Base-by-base conservation (phyloP, 2,797 vertebrate species). In the Silurus lanzhouensis region DNA sequence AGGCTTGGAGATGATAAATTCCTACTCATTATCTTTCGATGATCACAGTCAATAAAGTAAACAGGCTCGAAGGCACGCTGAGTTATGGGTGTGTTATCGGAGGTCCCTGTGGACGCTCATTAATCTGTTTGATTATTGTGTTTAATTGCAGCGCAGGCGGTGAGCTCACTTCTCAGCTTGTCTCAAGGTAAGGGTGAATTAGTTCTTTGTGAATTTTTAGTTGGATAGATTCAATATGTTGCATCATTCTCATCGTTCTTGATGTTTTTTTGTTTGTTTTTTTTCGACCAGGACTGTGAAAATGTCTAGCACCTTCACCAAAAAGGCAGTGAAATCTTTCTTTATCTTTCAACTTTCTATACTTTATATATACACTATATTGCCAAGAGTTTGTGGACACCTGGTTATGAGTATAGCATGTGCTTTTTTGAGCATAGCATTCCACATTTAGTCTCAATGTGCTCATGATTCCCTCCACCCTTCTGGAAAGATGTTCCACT, bases 71-170 rank as follows among this genome's bases (percentile, higher is more conserved):
- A 82, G 72, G 52, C 64, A 7, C 55, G 55, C 31, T 83, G 85
- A 86, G 55, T 77, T 86, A 83, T 84, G 82, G 74, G 76, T 83
- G 66, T 83, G 77, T 84, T 81, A 80, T 86, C 31, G 1, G 48
- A 84, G 90, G 90, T 89, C 91, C 89, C 91, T 0, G 70, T 92
- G 90, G 90, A 90, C 79, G 91, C 83, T 81, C 92, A 92, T 93
- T 94, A 89, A 90, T 93, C 90, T 92, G 64, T 93, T 94, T 93
- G 94, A 95, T 94, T 93, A 92, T 91, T 88, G 92, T 92, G 88
- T 93, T 92, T 91, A 93, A 92, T 92, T 92, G 90, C 87, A 90
- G 92, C 90, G 85, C 86, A 81, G 90, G 89, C 91, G 88, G 89
- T 86, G 92, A 88, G 90, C 91, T 90, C 90, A 92, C 92, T 91